Evolutionary conservation across 2,888 invertebrate genomes (phyloP).

Genomic region (Ochlodes sylvanus): DNA sequence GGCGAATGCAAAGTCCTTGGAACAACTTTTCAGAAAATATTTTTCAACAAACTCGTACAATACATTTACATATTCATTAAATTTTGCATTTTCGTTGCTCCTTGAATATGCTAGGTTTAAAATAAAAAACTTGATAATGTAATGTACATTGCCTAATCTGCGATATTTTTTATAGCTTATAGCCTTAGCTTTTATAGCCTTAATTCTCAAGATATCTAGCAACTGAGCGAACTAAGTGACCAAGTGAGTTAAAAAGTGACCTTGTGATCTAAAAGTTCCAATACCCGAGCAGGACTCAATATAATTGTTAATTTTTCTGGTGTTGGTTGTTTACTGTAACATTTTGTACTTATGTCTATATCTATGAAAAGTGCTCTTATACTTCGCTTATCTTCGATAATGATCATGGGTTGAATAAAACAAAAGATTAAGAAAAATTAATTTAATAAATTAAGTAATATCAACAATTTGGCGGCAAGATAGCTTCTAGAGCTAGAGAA

Average conservation of each 20-base stretch:
- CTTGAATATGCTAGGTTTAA: conserved; percentile 17
- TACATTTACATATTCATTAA: conserved; percentile 38
- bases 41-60: conserved; percentile 30
- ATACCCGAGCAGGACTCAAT: too few relatives aligned
- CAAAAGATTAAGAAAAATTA: conserved; percentile 43
- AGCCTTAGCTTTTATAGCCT: too few relatives aligned
- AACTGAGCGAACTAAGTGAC: too few relatives aligned
- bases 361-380: too few relatives aligned
- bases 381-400: too few relatives aligned
- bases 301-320: too few relatives aligned
- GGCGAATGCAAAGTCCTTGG: conserved; percentile 24
- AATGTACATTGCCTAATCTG: conserved; percentile 17
- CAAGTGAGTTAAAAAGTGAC: too few relatives aligned
- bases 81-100: conserved; percentile 32
- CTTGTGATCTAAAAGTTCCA: too few relatives aligned
- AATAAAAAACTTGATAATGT: conserved; percentile 18
- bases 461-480: conserved; percentile 82
- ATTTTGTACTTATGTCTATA: too few relatives aligned
- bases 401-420: too few relatives aligned
- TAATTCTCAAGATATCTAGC: background rate
- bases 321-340: too few relatives aligned
- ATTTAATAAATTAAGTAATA: conserved; percentile 72
- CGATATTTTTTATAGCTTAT: background rate
- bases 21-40: conserved; percentile 36
- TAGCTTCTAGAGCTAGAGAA: conserved; percentile 71